Base-by-base conservation (phyloP, 2,888 invertebrate species). In the Hemicrepidius hirtus region DNA sequence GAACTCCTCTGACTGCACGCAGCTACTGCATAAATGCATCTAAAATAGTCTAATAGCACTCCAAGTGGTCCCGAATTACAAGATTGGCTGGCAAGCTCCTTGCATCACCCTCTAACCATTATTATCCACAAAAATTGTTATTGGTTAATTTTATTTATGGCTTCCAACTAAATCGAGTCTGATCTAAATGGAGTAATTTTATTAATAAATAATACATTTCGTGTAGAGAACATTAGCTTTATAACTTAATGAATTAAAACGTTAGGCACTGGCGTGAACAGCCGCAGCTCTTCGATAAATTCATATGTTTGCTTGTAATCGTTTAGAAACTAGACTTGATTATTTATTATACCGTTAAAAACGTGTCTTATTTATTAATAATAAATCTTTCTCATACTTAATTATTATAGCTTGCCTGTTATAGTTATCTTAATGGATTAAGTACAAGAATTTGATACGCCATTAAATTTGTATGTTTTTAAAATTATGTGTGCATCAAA, bases 21-120 rank as follows among this genome's bases (percentile, higher is more conserved):
- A 59, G 71, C 75, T 75, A 75, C 75, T 74, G 75, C 72, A 75
- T 77, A 75, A 71, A 77, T 77, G 74, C 76, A 77, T 76, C 63
- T 75, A 70, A 77, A 77, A 75, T 77, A 75, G 75, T 74, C 69
- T 77, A 77, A 77, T 75, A 71, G 74, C 76, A 59, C 76, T 49
- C 67, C 76, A 72, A 71, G 76, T 53, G 74, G 72, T 70, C 76
- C 76, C 70, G 66, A 76, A 74, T 68, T 72, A 76, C 74, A 76
- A 69, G 69, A 69, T 62, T 49, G 40, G 63, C 28, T 70, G 63
- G 28, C 49, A 12, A 50, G 68, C 24, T 35, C 6, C 32, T 49
- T 40, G 40, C 13, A 41, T 41, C 20, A 24, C 24, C 24, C 44
- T 24, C 6, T 41, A 41, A 41, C 1, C 41, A 41, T 41, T 41